These are phyloP conservation scores for Campoplex nolae DNA, from an alignment of 2,888 invertebrate species.

Conservation along the genomic window DNA sequence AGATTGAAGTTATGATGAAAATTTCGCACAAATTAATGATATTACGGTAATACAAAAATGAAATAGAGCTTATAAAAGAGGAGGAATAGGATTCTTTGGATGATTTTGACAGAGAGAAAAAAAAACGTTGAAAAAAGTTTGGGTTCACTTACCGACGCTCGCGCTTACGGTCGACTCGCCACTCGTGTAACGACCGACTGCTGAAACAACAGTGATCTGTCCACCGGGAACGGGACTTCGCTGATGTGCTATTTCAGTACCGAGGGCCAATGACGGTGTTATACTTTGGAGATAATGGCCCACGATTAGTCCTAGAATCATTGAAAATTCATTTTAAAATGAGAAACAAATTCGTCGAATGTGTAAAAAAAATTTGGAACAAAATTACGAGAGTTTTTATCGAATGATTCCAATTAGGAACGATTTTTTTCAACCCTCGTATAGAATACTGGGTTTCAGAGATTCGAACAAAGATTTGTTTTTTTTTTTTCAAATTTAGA, in stretches of 20 bases:
- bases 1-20: background rate
- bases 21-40: background rate
- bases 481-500: background rate
- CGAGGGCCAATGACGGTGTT: constrained; percentile 93
- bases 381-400: too few species aligned
- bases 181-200: constrained; percentile 92
- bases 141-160: constrained; percentile 83
- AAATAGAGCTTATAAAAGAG: background rate
- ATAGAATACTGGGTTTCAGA: too few species aligned
- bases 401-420: background rate
- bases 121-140: background rate
- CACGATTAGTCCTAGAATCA: constrained; percentile 89
- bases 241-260: constrained; percentile 97
- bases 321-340: background rate
- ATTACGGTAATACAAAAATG: background rate
- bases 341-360: constrained; percentile 12
- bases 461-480: too few species aligned
- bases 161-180: constrained; percentile 82
- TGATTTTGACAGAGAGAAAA: background rate
- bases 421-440: too few species aligned
- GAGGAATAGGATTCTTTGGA: background rate
- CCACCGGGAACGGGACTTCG: constrained; percentile 96
- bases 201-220: constrained; percentile 94
- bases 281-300: constrained; percentile 96
- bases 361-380: background rate